Percentiles rank a stretch among this genome's conserved stretches.
Evolutionary conservation across 2,113 vertebrate genomes (phyloP).

Genomic region (Dendrocopos noguchii): DNA sequence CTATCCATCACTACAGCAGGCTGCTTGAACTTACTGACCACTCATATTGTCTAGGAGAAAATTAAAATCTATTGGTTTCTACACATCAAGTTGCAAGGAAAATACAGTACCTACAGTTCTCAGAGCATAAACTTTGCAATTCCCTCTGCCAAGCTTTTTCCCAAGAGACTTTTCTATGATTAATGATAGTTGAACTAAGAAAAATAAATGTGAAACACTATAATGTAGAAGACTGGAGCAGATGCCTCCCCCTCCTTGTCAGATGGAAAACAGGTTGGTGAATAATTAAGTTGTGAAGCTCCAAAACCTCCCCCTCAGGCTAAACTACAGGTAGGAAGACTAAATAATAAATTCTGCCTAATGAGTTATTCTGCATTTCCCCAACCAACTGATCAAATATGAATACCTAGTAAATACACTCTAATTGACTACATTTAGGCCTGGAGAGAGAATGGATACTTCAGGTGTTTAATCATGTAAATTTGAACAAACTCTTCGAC

Average conservation of each 20-base stretch:
- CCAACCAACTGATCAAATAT: slow-evolving; percentile 57
- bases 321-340: slow-evolving; percentile 15
- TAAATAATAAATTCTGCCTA: slow-evolving; percentile 48
- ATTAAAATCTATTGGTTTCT: slow-evolving; percentile 32
- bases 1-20: slow-evolving; percentile 51
- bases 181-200: slow-evolving; percentile 60
- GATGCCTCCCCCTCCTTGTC: slow-evolving; percentile 39
- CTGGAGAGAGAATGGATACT: background rate
- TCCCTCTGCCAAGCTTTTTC: slow-evolving; percentile 7
- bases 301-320: slow-evolving; percentile 19
- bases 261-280: slow-evolving; percentile 34
- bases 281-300: slow-evolving; percentile 56
- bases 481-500: background rate
- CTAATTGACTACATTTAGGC: slow-evolving; percentile 34
- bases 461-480: slow-evolving; percentile 7
- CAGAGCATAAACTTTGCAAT: slow-evolving; percentile 21
- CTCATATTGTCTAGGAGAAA: slow-evolving; percentile 39
- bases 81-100: slow-evolving; percentile 4
- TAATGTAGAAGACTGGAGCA: slow-evolving; percentile 5
- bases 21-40: slow-evolving; percentile 57
- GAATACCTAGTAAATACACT: slow-evolving; percentile 16
- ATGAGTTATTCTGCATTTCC: slow-evolving; percentile 53
- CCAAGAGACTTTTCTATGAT: slow-evolving; percentile 47
- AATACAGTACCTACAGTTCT: slow-evolving; percentile 35
- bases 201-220: slow-evolving; percentile 45